A percentile compares a stretch with the other conserved stretches of the same genome.
Evolutionary conservation across 2,888 invertebrate genomes (phyloP).

Genomic region (Drosophila stalkeri): DNA sequence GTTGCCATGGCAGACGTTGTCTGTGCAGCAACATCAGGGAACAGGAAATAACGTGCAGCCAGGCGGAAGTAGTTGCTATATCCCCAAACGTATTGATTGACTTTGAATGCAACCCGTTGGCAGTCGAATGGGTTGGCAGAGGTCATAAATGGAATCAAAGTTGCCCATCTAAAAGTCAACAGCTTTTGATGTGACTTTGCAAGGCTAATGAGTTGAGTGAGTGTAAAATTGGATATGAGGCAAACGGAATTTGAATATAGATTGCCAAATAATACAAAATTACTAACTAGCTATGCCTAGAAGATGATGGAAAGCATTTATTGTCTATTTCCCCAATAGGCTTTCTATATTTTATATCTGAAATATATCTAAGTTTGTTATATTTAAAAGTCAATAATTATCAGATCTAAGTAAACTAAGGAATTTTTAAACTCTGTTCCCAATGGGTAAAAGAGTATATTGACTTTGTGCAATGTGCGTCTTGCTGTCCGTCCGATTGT

Average conservation of each 20-base stretch:
- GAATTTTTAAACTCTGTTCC: no score
- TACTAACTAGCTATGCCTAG: neutral
- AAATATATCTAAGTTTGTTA: no score
- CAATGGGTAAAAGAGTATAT: no score
- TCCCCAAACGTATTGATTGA: conserved; percentile 62
- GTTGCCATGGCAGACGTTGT: conserved; percentile 44
- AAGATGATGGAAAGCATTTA: no score
- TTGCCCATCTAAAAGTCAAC: conserved; percentile 35
- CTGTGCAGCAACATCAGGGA: conserved; percentile 1
- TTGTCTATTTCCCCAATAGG: no score
- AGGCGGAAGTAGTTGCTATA: conserved; percentile 70
- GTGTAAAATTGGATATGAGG: conserved; percentile 26
- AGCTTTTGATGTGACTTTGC: conserved; percentile 24
- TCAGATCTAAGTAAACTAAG: no score
- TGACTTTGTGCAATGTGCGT: no score
- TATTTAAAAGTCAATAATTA: no score
- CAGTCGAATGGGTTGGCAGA: neutral
- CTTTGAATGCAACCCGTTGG: conserved; percentile 48
- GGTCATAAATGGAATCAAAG: conserved; percentile 45
- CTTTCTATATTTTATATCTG: no score
- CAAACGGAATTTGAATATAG: conserved; percentile 6
- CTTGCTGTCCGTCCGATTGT: no score
- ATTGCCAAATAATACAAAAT: conserved; percentile 7
- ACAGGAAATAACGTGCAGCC: conserved; percentile 64
- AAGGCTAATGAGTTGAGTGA: conserved; percentile 24